Evolutionary conservation across 2,113 vertebrate genomes (phyloP).

Genomic region (Mola mola): DNA sequence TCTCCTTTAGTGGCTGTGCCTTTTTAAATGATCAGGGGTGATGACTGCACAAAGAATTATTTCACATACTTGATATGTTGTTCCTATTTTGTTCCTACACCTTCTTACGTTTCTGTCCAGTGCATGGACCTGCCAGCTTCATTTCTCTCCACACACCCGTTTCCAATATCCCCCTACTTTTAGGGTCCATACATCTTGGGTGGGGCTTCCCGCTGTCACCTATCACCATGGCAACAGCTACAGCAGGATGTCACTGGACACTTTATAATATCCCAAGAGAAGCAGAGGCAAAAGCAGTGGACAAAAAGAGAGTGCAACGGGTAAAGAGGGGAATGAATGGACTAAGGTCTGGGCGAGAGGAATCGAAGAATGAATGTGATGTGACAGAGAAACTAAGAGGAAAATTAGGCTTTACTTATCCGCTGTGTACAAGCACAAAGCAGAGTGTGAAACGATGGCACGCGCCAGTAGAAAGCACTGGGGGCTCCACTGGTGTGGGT

Average conservation of each 20-base stretch:
- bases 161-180: slow-evolving; percentile 34
- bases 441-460: slow-evolving; percentile 23
- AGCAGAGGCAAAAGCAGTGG: not conserved
- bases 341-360: not conserved
- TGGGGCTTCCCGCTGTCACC: slow-evolving; percentile 61
- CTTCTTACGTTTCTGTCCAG: slow-evolving; percentile 6
- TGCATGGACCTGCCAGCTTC: not conserved
- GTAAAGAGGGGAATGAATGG: not conserved
- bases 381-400: slow-evolving; percentile 11
- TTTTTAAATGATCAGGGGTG: too few species aligned
- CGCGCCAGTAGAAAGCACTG: slow-evolving; percentile 32
- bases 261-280: slow-evolving; percentile 43
- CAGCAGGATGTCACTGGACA: slow-evolving; percentile 61
- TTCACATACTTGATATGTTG: slow-evolving; percentile 9
- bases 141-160: slow-evolving; percentile 19
- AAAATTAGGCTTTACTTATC: slow-evolving; percentile 9
- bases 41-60: slow-evolving; percentile 2
- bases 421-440: slow-evolving; percentile 45
- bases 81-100: not conserved
- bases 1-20: not conserved
- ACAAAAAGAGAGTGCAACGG: not conserved
- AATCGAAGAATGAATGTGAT: slow-evolving; percentile 30
- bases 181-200: slow-evolving; percentile 64
- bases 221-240: slow-evolving; percentile 66
- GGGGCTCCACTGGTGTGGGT: slow-evolving; percentile 45